Conservation (phyloP, 30 jellyfish, hydroid and myxozoan genomes). For the Rhopilema esculentum region DNA sequence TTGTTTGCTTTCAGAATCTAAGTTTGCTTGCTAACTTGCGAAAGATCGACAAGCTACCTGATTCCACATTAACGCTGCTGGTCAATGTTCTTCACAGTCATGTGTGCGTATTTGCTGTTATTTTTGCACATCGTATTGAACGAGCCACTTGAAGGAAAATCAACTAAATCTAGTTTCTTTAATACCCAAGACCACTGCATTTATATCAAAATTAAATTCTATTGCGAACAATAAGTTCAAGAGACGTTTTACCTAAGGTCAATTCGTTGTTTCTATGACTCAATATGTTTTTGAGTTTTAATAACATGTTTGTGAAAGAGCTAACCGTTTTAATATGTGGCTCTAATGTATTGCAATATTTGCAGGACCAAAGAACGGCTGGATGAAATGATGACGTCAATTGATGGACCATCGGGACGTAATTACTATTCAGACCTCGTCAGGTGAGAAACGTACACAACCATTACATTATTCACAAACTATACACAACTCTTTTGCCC, state of each 20-base stretch:
- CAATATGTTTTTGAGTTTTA: too few species aligned
- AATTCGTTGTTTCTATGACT: too few species aligned
- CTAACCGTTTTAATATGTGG: too few species aligned
- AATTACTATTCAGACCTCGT: slow-evolving; percentile 11
- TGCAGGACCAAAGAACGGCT: slow-evolving; percentile 35
- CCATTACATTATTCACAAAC: too few species aligned
- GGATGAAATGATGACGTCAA: slow-evolving; percentile 32
- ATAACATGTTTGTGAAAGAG: too few species aligned
- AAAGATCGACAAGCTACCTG: slow-evolving; percentile 42
- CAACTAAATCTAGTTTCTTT: neutral
- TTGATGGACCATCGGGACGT: slow-evolving; percentile 38
- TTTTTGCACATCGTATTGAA: neutral
- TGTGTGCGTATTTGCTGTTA: slow-evolving; percentile 7
- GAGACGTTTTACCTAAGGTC: too few species aligned
- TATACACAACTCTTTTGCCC: neutral
- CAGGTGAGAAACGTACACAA: slow-evolving; percentile 24
- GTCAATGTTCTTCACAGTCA: slow-evolving; percentile 35
- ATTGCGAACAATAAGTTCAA: too few species aligned
- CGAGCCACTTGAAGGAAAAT: neutral
- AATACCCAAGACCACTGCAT: too few species aligned
- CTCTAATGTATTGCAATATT: too few species aligned
- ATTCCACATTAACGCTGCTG: slow-evolving; percentile 20
- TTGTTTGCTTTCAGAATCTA: slow-evolving; percentile 35
- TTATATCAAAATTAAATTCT: neutral
- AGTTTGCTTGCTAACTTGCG: slow-evolving; percentile 22